These are phyloP conservation scores for Gnathonemus echidnorhynchus DNA, from an alignment of 2,113 vertebrate species.

Conservation along the genomic window DNA sequence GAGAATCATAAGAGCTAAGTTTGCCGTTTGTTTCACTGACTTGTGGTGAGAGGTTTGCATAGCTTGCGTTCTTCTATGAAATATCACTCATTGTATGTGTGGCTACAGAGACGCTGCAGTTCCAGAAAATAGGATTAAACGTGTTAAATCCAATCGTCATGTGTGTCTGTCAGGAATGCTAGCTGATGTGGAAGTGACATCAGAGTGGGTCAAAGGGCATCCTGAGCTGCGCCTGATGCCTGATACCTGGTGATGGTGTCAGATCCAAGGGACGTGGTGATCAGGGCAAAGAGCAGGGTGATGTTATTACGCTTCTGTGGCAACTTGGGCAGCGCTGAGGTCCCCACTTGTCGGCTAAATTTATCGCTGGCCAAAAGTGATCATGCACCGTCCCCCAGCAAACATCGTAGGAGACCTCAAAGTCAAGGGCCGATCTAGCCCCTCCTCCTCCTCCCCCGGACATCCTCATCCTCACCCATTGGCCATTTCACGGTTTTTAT, in stretches of 20 bases:
- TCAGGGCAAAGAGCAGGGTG: not conserved
- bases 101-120: not conserved
- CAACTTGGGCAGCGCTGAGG: not conserved
- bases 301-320: not conserved
- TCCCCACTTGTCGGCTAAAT: not conserved
- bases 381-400: not conserved
- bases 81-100: not conserved
- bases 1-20: not conserved
- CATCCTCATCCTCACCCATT: not conserved
- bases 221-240: not conserved
- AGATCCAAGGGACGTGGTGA: not conserved
- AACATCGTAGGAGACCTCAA: not conserved
- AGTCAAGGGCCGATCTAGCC: not conserved
- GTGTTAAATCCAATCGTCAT: not conserved
- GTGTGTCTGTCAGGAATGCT: not conserved
- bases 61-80: not conserved
- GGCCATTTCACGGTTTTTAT: not conserved
- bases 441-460: not conserved
- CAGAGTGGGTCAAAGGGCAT: not conserved
- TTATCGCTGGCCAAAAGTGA: not conserved
- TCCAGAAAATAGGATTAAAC: not conserved
- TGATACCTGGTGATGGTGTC: not conserved
- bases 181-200: not conserved
- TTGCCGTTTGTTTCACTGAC: not conserved
- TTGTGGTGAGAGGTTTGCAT: not conserved